A percentile compares a stretch with the other conserved stretches of the same genome.
phyloP scores from a whole-genome alignment of 2,888 invertebrate species.

The Acanthococcus lagerstroemiae region DNA sequence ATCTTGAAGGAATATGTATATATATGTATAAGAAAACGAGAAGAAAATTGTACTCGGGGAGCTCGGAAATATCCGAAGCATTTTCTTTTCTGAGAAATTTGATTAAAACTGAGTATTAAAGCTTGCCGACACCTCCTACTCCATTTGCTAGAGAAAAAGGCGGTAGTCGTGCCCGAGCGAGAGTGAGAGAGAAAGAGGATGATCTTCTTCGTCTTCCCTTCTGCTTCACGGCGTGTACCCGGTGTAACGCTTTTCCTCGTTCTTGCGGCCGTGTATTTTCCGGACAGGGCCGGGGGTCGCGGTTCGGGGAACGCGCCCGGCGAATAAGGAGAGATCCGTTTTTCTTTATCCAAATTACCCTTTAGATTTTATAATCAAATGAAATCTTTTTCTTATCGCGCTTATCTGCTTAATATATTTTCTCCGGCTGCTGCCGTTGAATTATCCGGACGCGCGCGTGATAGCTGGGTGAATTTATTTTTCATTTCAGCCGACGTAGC shows the following conservation, averaged over 20 bases:
- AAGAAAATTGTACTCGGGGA: conserved; percentile 25
- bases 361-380: conserved; percentile 29
- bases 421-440: conserved; percentile 21
- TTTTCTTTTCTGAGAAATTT: conserved; percentile 26
- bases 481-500: too few species aligned
- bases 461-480: conserved; percentile 19
- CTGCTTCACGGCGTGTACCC: too few species aligned
- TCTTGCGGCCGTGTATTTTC: too few species aligned
- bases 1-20: conserved; percentile 11
- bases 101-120: conserved; percentile 30
- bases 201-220: not conserved
- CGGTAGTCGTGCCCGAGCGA: conserved; percentile 7
- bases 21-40: not conserved
- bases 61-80: conserved; percentile 22
- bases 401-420: conserved; percentile 28
- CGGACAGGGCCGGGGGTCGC: too few species aligned
- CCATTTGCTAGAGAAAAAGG: conserved; percentile 1
- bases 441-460: conserved; percentile 1
- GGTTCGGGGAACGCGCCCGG: too few species aligned
- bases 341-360: not conserved
- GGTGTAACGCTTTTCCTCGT: too few species aligned
- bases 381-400: conserved; percentile 28
- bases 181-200: too few species aligned
- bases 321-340: too few species aligned
- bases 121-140: conserved; percentile 23